A percentile compares a stretch with the other conserved stretches of the same genome.
These are phyloP conservation scores for Nasua narica DNA, from an alignment of 2,797 vertebrate species.

Conservation along the genomic window DNA sequence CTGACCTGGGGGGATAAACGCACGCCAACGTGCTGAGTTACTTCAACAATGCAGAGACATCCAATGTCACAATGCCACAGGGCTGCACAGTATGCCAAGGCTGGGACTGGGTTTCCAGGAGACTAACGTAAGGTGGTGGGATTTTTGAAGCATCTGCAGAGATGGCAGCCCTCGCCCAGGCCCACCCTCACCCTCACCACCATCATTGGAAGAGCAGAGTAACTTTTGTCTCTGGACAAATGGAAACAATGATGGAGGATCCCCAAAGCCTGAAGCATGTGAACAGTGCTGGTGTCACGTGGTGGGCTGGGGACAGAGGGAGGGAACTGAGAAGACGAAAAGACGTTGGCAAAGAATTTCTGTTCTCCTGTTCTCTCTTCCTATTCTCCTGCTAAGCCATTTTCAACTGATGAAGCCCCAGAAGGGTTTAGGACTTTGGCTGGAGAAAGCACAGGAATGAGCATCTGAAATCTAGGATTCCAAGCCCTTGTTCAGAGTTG, in stretches of 20 bases:
- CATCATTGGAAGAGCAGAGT: not conserved
- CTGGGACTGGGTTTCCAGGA: not conserved
- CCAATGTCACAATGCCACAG: not conserved
- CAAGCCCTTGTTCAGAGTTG: not conserved
- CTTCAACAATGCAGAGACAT: not conserved
- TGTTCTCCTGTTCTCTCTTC: not conserved
- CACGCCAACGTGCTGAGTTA: not conserved
- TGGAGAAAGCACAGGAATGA: not conserved
- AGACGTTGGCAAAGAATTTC: not conserved
- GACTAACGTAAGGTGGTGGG: not conserved
- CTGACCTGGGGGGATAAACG: not conserved
- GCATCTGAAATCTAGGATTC: not conserved
- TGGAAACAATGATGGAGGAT: not conserved
- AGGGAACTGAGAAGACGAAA: not conserved
- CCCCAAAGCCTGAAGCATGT: not conserved
- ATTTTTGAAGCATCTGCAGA: not conserved
- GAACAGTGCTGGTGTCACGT: not conserved
- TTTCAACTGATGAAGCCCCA: not conserved
- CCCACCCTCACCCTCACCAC: not conserved
- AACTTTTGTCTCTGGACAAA: not conserved
- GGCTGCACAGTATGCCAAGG: not conserved
- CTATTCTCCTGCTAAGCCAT: not conserved
- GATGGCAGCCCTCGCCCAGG: not conserved
- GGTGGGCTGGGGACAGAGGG: not conserved
- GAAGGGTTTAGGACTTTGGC: not conserved